Conservation (phyloP, 35 echinoderm and acorn worm species). For the Patiria miniata region DNA sequence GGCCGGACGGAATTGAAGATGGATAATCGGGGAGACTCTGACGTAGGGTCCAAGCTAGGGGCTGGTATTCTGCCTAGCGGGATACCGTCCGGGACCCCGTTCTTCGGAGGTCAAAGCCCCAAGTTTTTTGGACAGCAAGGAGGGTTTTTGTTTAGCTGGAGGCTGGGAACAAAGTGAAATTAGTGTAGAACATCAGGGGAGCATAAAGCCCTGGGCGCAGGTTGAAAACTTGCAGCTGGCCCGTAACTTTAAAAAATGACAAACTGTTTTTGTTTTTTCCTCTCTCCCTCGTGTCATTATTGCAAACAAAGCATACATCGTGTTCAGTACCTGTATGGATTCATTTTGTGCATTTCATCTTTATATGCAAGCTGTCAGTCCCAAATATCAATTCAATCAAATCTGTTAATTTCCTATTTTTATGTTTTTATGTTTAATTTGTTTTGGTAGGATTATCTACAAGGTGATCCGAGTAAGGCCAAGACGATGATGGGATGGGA, state of each 20-base stretch:
- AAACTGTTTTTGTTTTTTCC: too few relatives aligned
- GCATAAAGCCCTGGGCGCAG: background rate
- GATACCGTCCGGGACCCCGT: background rate
- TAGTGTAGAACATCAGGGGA: slow-evolving; percentile 22
- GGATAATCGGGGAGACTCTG: background rate
- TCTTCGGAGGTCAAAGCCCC: slow-evolving; percentile 9
- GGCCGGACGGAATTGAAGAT: background rate
- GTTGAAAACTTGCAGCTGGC: slow-evolving; percentile 15
- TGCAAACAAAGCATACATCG: too few relatives aligned
- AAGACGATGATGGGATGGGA: slow-evolving; percentile 72
- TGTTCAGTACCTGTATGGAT: too few relatives aligned
- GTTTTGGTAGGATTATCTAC: slow-evolving; percentile 79
- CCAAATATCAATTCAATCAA: too few relatives aligned
- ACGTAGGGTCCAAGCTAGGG: background rate
- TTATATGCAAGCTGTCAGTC: too few relatives aligned
- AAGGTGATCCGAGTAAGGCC: slow-evolving; percentile 80
- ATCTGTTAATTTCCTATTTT: background rate
- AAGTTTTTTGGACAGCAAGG: background rate
- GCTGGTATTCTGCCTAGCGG: slow-evolving; percentile 19
- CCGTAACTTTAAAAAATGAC: background rate
- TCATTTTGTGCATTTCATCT: too few relatives aligned
- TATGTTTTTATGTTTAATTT: slow-evolving; percentile 28
- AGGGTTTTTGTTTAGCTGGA: background rate
- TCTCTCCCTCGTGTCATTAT: too few relatives aligned
- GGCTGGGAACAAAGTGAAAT: background rate